A percentile compares a stretch with the other conserved stretches of the same genome.
Evolutionary conservation across 2,113 vertebrate species (phyloP).

Genomic region (Coturnix japonica): DNA sequence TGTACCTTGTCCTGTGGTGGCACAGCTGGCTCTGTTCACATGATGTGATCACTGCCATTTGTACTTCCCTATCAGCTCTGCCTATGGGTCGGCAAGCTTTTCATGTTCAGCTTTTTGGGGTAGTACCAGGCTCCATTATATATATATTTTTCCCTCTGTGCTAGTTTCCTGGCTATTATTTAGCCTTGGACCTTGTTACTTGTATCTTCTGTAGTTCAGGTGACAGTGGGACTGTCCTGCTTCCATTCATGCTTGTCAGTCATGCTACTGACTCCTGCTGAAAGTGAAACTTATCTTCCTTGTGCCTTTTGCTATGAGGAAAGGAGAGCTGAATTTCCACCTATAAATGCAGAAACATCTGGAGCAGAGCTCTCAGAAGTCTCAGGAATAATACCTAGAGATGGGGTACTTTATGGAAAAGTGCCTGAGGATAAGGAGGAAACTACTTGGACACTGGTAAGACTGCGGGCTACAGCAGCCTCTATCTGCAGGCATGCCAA

Average conservation of each 20-base stretch:
- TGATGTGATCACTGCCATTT: not conserved
- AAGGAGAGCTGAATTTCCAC: not conserved
- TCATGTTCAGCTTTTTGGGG: not conserved
- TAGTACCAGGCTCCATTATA: not conserved
- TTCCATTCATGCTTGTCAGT: not conserved
- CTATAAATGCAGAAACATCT: not conserved
- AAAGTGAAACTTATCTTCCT: not conserved
- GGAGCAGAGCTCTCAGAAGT: not conserved
- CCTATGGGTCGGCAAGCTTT: not conserved
- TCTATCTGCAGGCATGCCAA: not conserved
- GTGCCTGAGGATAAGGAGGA: not conserved
- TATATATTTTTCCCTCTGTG: not conserved
- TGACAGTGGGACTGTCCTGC: accelerated
- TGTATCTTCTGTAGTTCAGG: not conserved
- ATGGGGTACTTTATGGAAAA: not conserved
- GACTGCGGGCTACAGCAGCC: not conserved
- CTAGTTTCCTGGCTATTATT: not conserved
- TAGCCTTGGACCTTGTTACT: not conserved
- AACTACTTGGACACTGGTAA: not conserved
- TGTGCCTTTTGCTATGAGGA: not conserved
- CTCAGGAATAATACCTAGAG: not conserved
- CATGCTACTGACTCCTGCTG: not conserved
- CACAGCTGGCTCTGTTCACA: not conserved
- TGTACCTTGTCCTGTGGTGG: not conserved
- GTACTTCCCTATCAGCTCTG: not conserved